These are phyloP conservation scores for Panorpa germanica DNA, from an alignment of 2,888 invertebrate genomes.

Conservation along the genomic window DNA sequence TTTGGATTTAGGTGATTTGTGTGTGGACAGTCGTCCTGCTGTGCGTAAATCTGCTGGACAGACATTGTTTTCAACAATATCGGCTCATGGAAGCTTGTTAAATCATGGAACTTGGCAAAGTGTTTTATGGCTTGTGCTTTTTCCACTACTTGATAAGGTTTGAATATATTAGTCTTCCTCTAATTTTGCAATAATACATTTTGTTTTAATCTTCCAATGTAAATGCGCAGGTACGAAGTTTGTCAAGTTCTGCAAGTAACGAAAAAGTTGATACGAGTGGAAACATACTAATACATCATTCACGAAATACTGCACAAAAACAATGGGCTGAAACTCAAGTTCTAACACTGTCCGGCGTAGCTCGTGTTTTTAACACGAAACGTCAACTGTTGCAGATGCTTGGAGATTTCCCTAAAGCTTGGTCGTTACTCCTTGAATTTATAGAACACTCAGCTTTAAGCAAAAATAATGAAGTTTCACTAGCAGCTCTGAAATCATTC, in stretches of 20 bases:
- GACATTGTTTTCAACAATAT: constrained; percentile 92
- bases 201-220: too few species aligned
- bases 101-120: constrained; percentile 85
- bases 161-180: constrained; percentile 42
- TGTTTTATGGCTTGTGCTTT: constrained; percentile 86
- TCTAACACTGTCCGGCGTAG: constrained; percentile 75
- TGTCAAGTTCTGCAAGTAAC: constrained; percentile 49
- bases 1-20: constrained; percentile 48
- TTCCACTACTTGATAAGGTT: constrained; percentile 88
- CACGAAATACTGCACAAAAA: constrained; percentile 94
- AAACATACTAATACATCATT: constrained; percentile 94
- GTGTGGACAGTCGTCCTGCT: constrained; percentile 88
- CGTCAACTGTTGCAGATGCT: constrained; percentile 62
- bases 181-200: constrained; percentile 32
- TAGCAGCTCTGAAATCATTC: constrained; percentile 90
- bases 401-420: constrained; percentile 84
- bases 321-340: constrained; percentile 99
- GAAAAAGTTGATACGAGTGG: constrained; percentile 79
- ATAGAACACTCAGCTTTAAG: constrained; percentile 84
- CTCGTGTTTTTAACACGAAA: constrained; percentile 77
- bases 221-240: constrained; percentile 41
- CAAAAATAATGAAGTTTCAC: constrained; percentile 87
- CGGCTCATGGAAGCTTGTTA: constrained; percentile 82
- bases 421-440: constrained; percentile 84
- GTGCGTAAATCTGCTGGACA: constrained; percentile 94